Base-by-base conservation (phyloP, 2,113 vertebrate genomes). In the Clarias batrachus region DNA sequence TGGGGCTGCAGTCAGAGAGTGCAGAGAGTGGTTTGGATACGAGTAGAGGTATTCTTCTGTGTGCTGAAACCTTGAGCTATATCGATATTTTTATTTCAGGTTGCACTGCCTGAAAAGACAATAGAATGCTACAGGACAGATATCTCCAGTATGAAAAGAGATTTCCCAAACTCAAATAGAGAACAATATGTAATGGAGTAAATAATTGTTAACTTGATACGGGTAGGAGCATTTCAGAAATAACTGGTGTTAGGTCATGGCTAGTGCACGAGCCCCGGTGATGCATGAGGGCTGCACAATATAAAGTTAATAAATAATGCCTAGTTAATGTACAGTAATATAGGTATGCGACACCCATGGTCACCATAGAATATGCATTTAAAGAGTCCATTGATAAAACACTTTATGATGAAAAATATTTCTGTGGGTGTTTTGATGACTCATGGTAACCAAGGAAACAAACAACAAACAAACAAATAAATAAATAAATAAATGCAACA, bases 1-100 rank as follows among this genome's bases (percentile, higher is more conserved):
- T 88, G 81, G 74, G 82, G 65, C 85, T 85, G 60, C 70, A 82
- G 27, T 82, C 76, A 74, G 85, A 71, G 52, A 59, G 62, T 41
- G 85, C 81, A 74, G 85, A 71, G 52, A 59, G 62, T 41, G 85
- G 54, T 86, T 68, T 81, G 68, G 78, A 73, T 27, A 30, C 27
- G 65, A n/a, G 65, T 48, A 33, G 68, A 74, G 59, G 37, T 63
- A 41, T 56, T 63, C 80, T 63, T 25, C n/a, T 60, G 33, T 9
- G 37, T 48, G 25, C 56, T n/a, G 10, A 48, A 10, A 48, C 85
- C n/a, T 73, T 17, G 10, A 37, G 11, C 17, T 80, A 41, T 59
- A 68, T 57, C 59, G 63, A 59, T 30, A 57, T 12, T 14, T 52
- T 77, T 27, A n/a, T 48, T 63, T 41, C 76, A 85, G 62, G 25